Conservation (phyloP, 2,888 invertebrate species). For the Drosophila macrospina region DNA sequence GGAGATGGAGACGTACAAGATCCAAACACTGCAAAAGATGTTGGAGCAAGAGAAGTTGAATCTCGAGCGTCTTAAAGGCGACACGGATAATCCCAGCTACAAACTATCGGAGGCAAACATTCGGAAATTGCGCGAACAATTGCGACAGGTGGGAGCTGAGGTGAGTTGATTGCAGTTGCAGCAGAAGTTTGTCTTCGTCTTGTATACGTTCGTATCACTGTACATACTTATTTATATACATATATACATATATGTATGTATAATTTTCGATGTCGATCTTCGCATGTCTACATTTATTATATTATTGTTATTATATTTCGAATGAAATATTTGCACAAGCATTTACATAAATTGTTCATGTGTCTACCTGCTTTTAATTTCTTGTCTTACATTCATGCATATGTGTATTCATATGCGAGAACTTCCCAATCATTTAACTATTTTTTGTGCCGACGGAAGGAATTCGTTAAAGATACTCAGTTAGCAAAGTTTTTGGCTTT, state of each 20-base stretch:
- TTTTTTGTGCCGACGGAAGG: conserved; percentile 12
- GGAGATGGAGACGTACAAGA: conserved; percentile 93
- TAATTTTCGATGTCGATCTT: conserved; percentile 31
- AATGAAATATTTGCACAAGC: conserved; percentile 23
- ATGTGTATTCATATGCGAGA: conserved; percentile 2
- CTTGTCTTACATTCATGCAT: neutral
- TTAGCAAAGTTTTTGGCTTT: conserved; percentile 14
- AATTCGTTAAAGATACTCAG: neutral
- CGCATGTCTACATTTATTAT: conserved; percentile 27
- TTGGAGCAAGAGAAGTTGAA: conserved; percentile 94
- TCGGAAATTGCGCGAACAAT: conserved; percentile 84
- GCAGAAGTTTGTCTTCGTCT: conserved; percentile 18
- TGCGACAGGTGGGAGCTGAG: conserved; percentile 85
- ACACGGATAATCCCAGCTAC: conserved; percentile 82
- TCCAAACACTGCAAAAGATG: conserved; percentile 95
- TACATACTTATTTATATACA: conserved; percentile 40
- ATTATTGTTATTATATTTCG: neutral
- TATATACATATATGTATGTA: conserved; percentile 31
- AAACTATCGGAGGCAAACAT: conserved; percentile 85
- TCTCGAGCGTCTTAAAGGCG: conserved; percentile 90
- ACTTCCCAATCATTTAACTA: neutral
- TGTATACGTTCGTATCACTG: conserved; percentile 33
- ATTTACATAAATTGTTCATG: conserved; percentile 24
- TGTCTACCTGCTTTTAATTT: conserved; percentile 12
- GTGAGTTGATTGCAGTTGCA: conserved; percentile 72